Percentiles rank a stretch among this genome's conserved stretches.
Evolutionary conservation across 2,888 invertebrate species (phyloP).

Genomic region (Protula sp.): DNA sequence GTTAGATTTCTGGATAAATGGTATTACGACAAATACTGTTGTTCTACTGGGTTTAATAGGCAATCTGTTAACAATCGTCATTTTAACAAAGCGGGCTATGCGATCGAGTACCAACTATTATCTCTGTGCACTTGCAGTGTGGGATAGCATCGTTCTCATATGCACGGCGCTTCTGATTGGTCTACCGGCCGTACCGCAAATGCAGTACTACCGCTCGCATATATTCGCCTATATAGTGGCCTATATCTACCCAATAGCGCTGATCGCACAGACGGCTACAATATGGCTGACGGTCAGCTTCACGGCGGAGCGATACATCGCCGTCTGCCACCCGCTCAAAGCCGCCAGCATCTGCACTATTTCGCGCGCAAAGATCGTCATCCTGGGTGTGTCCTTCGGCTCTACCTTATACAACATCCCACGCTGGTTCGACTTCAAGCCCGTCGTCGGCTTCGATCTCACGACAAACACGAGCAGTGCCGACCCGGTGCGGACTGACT

Average conservation of each 20-base stretch:
- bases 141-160: constrained; percentile 48
- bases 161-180: constrained; percentile 42
- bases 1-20: constrained; percentile 29
- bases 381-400: constrained; percentile 73
- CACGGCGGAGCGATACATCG: constrained; percentile 84
- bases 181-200: constrained; percentile 28
- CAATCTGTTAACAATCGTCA: constrained; percentile 60
- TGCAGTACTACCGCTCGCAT: constrained; percentile 23
- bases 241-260: constrained; percentile 65
- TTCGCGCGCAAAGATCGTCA: constrained; percentile 77
- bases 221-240: constrained; percentile 43
- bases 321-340: constrained; percentile 68
- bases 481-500: constrained; percentile 59
- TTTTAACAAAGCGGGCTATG: constrained; percentile 64
- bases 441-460: neutral
- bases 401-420: constrained; percentile 82
- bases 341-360: constrained; percentile 88
- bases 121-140: constrained; percentile 46
- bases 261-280: constrained; percentile 86
- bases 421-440: constrained; percentile 57
- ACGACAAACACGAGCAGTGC: constrained; percentile 14
- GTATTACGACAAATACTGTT: constrained; percentile 36
- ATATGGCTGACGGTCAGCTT: constrained; percentile 72
- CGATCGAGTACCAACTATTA: constrained; percentile 66
- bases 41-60: constrained; percentile 66